Conservation (phyloP, 2,888 invertebrate species). For the Tetragonula carbonaria region DNA sequence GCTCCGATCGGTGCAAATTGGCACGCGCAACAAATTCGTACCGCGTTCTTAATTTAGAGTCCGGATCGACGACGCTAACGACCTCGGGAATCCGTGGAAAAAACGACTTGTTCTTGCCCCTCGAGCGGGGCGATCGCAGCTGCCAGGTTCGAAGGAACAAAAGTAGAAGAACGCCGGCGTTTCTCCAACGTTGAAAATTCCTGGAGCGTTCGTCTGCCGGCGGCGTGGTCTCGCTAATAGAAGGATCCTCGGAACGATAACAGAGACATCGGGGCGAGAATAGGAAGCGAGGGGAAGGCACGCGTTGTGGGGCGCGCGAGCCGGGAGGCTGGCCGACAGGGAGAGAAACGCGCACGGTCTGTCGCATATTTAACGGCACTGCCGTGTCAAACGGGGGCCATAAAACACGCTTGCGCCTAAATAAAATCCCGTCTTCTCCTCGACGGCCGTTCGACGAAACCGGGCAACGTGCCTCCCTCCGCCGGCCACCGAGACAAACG, state of each 20-base stretch:
- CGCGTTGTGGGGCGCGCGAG: constrained; percentile 17
- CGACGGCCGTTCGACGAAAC: constrained; percentile 17
- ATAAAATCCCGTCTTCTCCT: constrained; percentile 70
- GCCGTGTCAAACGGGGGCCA: constrained; percentile 75
- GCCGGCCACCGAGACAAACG: background rate
- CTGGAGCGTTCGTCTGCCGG: background rate
- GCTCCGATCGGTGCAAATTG: constrained; percentile 65
- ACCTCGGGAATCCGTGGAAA: constrained; percentile 28
- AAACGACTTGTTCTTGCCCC: background rate
- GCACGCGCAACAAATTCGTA: constrained; percentile 75
- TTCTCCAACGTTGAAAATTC: background rate
- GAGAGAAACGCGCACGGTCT: constrained; percentile 45
- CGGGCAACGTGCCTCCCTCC: background rate
- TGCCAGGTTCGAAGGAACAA: background rate
- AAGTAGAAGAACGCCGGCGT: background rate
- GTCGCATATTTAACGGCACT: constrained; percentile 74
- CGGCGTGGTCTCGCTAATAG: constrained; percentile 21
- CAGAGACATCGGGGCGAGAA: constrained; percentile 23
- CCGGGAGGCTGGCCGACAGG: constrained; percentile 1
- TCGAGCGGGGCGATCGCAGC: too few relatives aligned
- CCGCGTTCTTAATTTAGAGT: constrained; percentile 78
- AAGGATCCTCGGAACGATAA: constrained; percentile 25
- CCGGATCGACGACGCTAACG: constrained; percentile 40
- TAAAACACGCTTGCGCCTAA: constrained; percentile 79
- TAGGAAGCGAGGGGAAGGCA: constrained; percentile 14